Evolutionary conservation across 2,888 invertebrate genomes (phyloP), one percentile per base, ranked within the genome.

Genomic region (Leuctra nigra): DNA sequence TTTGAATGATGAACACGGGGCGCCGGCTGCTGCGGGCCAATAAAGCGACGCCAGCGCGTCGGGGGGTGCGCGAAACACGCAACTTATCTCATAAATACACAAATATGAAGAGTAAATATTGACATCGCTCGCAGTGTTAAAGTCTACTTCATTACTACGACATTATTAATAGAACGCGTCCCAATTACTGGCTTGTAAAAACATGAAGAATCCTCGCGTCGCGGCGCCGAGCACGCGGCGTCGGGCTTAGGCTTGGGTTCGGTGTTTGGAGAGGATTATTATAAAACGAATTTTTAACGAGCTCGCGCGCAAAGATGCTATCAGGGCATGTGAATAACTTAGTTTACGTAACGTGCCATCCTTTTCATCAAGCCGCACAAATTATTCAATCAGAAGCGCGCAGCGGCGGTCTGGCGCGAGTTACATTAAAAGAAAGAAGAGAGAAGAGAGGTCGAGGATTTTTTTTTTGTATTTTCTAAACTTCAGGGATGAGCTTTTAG

Each of bases 121-220:
- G n/a, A n/a, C n/a, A n/a, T n/a, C n/a, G n/a, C n/a, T n/a, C n/a
- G n/a, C n/a, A n/a, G n/a, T n/a, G n/a, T n/a, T n/a, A n/a, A n/a
- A n/a, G n/a, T n/a, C n/a, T n/a, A n/a, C n/a, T n/a, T n/a, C n/a
- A n/a, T 47, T 47, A 25, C 25, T 25, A 25, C 25, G 47, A 47
- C 29, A 47, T 47, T 47, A 47, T 47, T 35, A 50, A 50, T 35
- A 33, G 50, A 50, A 50, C 50, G 35, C 50, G 33, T 13, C n/a
- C 35, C 50, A 50, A 50, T 50, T 50, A 50, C 50, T 47, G 47
- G 50, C 16, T 20, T 50, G 35, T 35, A 35, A 35, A 50, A 35
- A 50, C 9, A 50, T 35, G 16, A 35, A 25, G 25, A 25, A 47
- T 47, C 47, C 24, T 29, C 25, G 24, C 16, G 25, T 23, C 35